Evolutionary conservation across 2,888 invertebrate species (phyloP).

Genomic region (Caenorhabditis sp.): DNA sequence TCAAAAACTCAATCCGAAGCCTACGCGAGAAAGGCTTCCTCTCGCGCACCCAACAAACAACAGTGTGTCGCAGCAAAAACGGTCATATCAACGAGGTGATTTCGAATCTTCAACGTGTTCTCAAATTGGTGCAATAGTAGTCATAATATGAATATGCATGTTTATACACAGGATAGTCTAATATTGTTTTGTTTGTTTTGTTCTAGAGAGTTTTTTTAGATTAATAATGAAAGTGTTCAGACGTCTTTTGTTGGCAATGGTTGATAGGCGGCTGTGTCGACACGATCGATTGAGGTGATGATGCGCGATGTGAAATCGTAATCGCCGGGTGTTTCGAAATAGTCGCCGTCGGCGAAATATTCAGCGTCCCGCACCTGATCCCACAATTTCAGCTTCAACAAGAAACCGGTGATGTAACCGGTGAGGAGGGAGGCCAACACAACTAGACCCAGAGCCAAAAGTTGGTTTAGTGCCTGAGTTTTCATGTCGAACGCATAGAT

Average conservation of each 20-base stretch:
- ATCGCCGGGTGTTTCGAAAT: slow-evolving; percentile 65
- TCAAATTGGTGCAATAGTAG: slow-evolving; percentile 4
- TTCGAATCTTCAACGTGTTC: slow-evolving; percentile 19
- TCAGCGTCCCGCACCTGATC: slow-evolving; percentile 60
- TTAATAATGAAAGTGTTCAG: not conserved
- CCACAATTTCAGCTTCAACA: slow-evolving; percentile 56
- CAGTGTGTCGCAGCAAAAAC: slow-evolving; percentile 8
- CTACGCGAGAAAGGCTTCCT: slow-evolving; percentile 53
- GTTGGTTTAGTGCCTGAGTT: slow-evolving; percentile 83
- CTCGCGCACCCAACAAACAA: slow-evolving; percentile 5
- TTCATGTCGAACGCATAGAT: slow-evolving; percentile 75
- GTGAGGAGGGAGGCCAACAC: slow-evolving; percentile 78
- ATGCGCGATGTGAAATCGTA: slow-evolving; percentile 67
- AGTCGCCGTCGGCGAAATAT: slow-evolving; percentile 63
- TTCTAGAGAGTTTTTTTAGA: not conserved
- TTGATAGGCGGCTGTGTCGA: slow-evolving; percentile 59
- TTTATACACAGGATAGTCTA: not conserved
- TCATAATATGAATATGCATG: not conserved
- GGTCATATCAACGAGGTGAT: slow-evolving; percentile 16
- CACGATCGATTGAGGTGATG: slow-evolving; percentile 53
- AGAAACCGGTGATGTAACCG: slow-evolving; percentile 78
- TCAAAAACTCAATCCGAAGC: slow-evolving; percentile 58
- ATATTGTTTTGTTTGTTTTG: not conserved
- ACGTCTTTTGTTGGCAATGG: slow-evolving; percentile 47
- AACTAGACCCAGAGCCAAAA: slow-evolving; percentile 80